phyloP scores from a whole-genome alignment of 2,797 vertebrate genomes.

The Etheostoma perlongum region DNA sequence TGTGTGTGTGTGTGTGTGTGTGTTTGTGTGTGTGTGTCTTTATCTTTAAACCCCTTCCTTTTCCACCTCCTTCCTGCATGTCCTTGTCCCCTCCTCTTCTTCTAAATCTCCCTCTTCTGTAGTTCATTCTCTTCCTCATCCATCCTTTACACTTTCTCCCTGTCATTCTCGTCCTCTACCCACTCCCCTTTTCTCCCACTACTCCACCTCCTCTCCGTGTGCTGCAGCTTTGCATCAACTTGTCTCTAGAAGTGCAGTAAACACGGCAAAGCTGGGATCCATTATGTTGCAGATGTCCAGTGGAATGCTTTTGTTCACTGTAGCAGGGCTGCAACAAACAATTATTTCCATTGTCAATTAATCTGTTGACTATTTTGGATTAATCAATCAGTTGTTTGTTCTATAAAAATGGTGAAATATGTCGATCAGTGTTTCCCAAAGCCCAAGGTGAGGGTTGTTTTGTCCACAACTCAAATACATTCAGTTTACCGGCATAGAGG shows the following conservation, averaged over 20 bases:
- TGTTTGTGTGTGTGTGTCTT: neutral
- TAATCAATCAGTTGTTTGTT: no score
- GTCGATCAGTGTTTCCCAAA: no score
- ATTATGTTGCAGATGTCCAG: conserved; percentile 53
- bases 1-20: neutral
- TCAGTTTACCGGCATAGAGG: no score
- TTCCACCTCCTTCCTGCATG: neutral
- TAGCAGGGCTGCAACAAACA: neutral
- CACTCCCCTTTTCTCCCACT: neutral
- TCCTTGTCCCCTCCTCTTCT: neutral
- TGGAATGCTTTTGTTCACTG: conserved; percentile 51
- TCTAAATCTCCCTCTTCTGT: neutral
- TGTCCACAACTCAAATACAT: no score
- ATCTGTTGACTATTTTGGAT: no score
- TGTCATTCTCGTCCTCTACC: neutral
- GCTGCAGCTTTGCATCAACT: conserved; percentile 48
- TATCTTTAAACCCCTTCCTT: conserved; percentile 2
- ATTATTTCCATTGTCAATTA: no score
- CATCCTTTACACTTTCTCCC: neutral
- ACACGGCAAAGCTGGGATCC: conserved; percentile 49
- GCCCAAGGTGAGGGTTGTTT: no score
- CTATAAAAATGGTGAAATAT: no score
- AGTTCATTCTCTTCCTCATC: conserved; percentile 6
- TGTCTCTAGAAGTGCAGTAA: conserved; percentile 22
- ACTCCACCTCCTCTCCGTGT: conserved; percentile 12